Base-by-base conservation (phyloP, 2,797 vertebrate species). In the Acipenser oxyrinchus region DNA sequence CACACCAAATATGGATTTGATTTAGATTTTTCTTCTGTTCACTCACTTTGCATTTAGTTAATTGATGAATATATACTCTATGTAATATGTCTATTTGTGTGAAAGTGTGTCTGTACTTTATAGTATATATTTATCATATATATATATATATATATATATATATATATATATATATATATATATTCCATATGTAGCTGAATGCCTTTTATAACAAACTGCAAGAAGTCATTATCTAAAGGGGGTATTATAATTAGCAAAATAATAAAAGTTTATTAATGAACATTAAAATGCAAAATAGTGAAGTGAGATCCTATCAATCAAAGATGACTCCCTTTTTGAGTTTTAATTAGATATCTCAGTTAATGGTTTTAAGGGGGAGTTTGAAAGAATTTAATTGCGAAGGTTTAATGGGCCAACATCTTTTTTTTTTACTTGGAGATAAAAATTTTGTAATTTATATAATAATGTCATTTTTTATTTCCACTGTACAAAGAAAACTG, bases 251-350 rank as follows among this genome's bases (percentile, higher is more conserved):
- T 97, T 95, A 95, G 94, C 91, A 92, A 91, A 96, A 95, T 92
- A 93, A 97, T 98, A 96, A 97, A 97, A 96, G 92, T 96, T 96
- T 97, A 98, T 95, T 96, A 96, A 95, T 96, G 91, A 94, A 93
- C 93, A 96, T 97, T 96, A 96, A 97, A 97, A 94, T 94, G 92
- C 87, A 88, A 93, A 96, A 94, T 84, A 92, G 93, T 90, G 89
- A 90, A 89, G 91, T 91, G 89, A 90, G 91, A 89, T 89, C 79
- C 92, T 88, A 95, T 94, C 91, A 94, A 91, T 94, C 92, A 94
- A 91, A 88, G 92, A 86, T 87, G 86, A 94, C 95, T 97, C 95
- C 95, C 94, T 95, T 93, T 93, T 89, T 86, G 83, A 90, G 88
- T 92, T 93, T 97, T 96, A 98, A 98, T 97, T 97, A 96, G 93